Evolutionary conservation across 1,140 invertebrate genomes (phyloP).

Genomic region (Ceratitis capitata): DNA sequence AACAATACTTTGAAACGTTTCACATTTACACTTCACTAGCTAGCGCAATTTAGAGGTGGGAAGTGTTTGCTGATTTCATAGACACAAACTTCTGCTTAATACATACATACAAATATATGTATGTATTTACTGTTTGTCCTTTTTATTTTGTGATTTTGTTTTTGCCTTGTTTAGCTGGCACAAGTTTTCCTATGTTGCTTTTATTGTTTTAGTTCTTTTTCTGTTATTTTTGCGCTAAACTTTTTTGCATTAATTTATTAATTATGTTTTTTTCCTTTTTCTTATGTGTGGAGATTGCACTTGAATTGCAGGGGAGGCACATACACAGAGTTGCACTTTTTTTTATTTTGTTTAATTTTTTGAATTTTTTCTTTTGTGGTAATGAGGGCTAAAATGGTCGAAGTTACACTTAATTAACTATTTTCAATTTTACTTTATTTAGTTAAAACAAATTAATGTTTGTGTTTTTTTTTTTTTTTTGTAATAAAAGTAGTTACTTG

Average conservation of each 20-base stretch:
- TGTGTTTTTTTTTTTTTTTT: not conserved
- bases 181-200: not conserved
- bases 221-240: not conserved
- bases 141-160: not conserved
- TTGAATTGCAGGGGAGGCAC: constrained; percentile 12
- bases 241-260: not conserved
- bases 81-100: not conserved
- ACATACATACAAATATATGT: not conserved
- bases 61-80: not conserved
- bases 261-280: not conserved
- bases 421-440: not conserved
- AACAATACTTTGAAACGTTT: too few species aligned
- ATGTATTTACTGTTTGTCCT: not conserved
- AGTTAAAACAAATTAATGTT: not conserved
- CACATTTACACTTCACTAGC: too few species aligned
- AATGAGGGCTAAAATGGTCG: constrained; percentile 8
- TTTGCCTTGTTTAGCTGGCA: not conserved
- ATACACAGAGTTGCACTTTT: constrained; percentile 15
- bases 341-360: not conserved
- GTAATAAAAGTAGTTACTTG: not conserved
- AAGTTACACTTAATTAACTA: not conserved
- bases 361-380: not conserved
- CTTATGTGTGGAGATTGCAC: not conserved
- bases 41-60: not conserved
- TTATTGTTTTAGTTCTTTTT: not conserved